Percentiles rank a stretch among this genome's conserved stretches.
These are phyloP conservation scores for Dromococcyx pavoninus DNA, from an alignment of 2,797 vertebrate species.

Conservation along the genomic window DNA sequence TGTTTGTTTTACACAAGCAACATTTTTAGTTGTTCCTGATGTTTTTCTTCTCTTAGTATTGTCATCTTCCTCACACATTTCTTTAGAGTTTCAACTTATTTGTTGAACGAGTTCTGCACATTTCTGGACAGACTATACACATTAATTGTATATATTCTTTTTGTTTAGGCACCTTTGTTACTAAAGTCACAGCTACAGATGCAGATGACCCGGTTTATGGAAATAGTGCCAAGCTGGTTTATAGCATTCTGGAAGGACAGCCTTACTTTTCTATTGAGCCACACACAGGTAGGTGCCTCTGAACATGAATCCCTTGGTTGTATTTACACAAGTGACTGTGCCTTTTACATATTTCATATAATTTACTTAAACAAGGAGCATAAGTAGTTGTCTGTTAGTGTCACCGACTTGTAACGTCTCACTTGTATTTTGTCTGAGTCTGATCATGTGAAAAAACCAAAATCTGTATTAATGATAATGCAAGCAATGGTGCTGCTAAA, in stretches of 20 bases:
- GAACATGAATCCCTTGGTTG: neutral
- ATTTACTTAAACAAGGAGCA: neutral
- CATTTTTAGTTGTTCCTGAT: neutral
- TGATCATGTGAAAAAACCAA: neutral
- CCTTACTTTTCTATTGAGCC: constrained; percentile 98
- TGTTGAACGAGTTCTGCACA: neutral
- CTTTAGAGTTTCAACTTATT: neutral
- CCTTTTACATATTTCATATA: neutral
- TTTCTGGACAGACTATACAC: neutral
- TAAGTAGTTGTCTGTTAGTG: neutral
- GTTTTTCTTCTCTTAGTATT: neutral
- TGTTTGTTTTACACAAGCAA: neutral
- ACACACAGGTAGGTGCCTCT: constrained; percentile 85
- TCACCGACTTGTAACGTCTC: neutral
- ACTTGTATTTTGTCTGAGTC: neutral
- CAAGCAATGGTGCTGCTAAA: neutral
- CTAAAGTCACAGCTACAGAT: constrained; percentile 93
- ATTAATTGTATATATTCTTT: constrained; percentile 48
- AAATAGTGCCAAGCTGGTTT: constrained; percentile 96
- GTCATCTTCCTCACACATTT: neutral
- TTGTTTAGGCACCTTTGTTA: constrained; percentile 90
- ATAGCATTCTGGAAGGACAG: constrained; percentile 97
- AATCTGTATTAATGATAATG: neutral
- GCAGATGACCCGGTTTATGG: constrained; percentile 97
- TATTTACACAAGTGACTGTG: neutral